Base-by-base conservation (phyloP, 2,113 vertebrate genomes). In the Entomyzon cyanotis region DNA sequence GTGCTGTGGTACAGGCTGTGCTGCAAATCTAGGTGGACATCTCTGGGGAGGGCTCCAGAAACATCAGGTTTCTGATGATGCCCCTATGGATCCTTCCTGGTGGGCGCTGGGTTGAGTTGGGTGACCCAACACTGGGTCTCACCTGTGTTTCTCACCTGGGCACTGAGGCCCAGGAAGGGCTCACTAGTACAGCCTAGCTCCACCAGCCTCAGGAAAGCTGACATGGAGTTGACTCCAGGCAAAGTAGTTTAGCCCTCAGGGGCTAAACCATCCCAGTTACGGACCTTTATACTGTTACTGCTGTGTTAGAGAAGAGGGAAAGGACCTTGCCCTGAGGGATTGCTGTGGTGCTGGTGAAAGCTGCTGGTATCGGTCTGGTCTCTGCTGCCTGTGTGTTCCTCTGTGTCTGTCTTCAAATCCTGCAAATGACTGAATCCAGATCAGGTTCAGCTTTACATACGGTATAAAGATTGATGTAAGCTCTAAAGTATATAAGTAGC, bases 201-300 rank as follows among this genome's bases (percentile, higher is more conserved):
- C 8, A 5, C n/a, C 0, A 1, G 52, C 33, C 62, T 28, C 0
- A 0, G 41, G 31, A 39, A 42, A 22, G 33, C 7, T 4, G 2
- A 1, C 12, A 13, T 0, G 1, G 31, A 50, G 42, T 13, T 64
- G 65, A 28, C 39, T 90, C 20, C 16, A 15, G 44, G 58, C 25
- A 31, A 76, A 22, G 31, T 5, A 31, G 20, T 41, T 23, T 9
- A 28, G 21, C 28, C 56, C 23, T 74, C 31, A 16, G 74, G 41
- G 42, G 21, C 42, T 70, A 6, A 63, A 37, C n/a, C 42, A 33
- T 42, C 30, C 49, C 24, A 9, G 7, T 31, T 58, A 31, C 0
- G 12, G 56, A 23, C 10, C 16, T 64, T 64, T 30, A 4, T 16
- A 9, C 11, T 55, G 39, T 37, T 27, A 23, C 0, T 0, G 6